Evolutionary conservation across 1,140 invertebrate genomes (phyloP), one percentile per base, ranked within the genome.

Genomic region (Mactra quadrangularis): DNA sequence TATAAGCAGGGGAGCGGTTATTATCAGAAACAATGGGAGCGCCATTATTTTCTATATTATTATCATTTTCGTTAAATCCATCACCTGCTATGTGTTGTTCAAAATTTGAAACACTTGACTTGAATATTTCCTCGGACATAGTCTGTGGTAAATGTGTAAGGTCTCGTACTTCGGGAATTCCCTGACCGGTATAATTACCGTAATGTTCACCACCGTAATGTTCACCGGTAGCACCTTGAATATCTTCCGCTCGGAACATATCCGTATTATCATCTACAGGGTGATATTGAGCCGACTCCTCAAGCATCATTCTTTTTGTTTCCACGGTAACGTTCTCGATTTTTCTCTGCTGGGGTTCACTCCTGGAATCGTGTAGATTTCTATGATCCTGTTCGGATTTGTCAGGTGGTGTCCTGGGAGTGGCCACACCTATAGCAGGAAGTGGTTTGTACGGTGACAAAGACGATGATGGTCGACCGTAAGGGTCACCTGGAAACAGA

Each of bases 381-480:
- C 45, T 33, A 45, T 9, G 3, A 17, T 25, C 27, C 35, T 27
- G 17, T 66, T 66, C 62, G 15, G 38, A 41, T 19, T 25, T 71
- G 3, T 74, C 71, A 33, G 47, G 33, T 19, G 52, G 47, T 35
- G 47, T 47, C 53, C 64, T 53, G 13, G 62, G 76, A 29, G 60
- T 70, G 4, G 38, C 11, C 13, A 41, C 45, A 45, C 62, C 76
- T 70, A 79, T 79, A 13, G 76, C 47, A 41, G 76, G 76, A 4
- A 79, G 64, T 15, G 76, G 76, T 17, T 70, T 79, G 33, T 79
- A 79, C 7, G 76, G 76, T n/a, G 76, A 79, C 64, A 79, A 25
- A 0, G 76, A 79, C 0, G 76, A 79, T n/a, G 62, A 55, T 22
- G 76, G 76, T 31, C 76, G 13, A 15, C 76, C 76, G 70, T 79